Evolutionary conservation across 2,888 invertebrate genomes (phyloP).

Genomic region (Strigamia crassipes): DNA sequence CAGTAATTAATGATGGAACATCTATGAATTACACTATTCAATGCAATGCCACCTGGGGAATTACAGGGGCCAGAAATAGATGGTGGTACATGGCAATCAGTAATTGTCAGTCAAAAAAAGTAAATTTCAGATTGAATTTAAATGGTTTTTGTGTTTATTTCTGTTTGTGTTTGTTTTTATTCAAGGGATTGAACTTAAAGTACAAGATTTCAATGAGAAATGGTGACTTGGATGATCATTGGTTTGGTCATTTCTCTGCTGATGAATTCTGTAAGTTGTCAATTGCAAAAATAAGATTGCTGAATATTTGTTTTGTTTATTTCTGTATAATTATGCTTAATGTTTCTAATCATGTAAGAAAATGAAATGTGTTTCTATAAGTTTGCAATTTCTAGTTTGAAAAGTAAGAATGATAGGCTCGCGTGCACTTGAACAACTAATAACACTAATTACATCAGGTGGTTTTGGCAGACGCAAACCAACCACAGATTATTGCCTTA

Average conservation of each 20-base stretch:
- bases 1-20: no score
- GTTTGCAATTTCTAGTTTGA: no score
- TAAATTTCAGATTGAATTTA: constrained; percentile 54
- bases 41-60: constrained; percentile 62
- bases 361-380: no score
- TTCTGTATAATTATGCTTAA: no score
- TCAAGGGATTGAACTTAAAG: constrained; percentile 25
- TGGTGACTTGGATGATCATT: not conserved
- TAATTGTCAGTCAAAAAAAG: constrained; percentile 73
- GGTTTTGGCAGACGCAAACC: no score
- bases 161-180: not conserved
- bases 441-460: no score
- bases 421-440: no score
- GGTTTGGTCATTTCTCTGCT: constrained; percentile 41
- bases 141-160: not conserved
- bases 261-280: constrained; percentile 42
- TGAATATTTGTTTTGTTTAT: no score
- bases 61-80: constrained; percentile 78
- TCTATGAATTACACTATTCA: constrained; percentile 64
- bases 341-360: no score
- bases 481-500: no score
- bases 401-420: no score
- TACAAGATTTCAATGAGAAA: constrained; percentile 1
- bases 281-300: no score
- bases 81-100: constrained; percentile 94